Evolutionary conservation across 64 coral and sea anemone species (phyloP).

Genomic region (Cladopsammia gracilis): DNA sequence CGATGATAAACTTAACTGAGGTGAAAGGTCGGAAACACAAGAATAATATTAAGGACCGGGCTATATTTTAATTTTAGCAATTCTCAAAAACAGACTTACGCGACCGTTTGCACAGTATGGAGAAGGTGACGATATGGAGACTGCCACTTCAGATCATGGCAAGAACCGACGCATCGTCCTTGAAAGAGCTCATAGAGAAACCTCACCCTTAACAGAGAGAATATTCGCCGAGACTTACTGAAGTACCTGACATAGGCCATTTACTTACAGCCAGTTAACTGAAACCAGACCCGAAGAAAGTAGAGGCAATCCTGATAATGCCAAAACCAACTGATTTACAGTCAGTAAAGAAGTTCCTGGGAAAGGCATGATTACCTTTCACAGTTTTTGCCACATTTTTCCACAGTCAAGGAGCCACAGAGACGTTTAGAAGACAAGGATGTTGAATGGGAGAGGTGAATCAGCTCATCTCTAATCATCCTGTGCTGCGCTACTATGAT

Average conservation of each 20-base stretch:
- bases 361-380: not conserved
- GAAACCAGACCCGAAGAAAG: too few species aligned
- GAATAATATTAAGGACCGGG: too few species aligned
- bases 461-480: conserved; percentile 11
- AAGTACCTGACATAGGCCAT: conserved; percentile 45
- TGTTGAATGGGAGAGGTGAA: conserved; percentile 27
- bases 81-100: too few species aligned
- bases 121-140: not conserved
- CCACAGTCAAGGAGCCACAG: conserved; percentile 37
- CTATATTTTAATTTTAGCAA: too few species aligned
- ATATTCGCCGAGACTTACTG: conserved; percentile 10
- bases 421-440: conserved; percentile 34
- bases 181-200: too few species aligned
- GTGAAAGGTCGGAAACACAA: too few species aligned
- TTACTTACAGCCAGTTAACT: not conserved
- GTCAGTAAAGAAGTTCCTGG: too few species aligned
- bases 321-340: not conserved
- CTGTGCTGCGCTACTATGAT: conserved; percentile 52
- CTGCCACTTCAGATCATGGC: too few species aligned
- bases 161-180: too few species aligned
- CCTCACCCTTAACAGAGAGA: conserved; percentile 43
- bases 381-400: conserved; percentile 26
- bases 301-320: not conserved
- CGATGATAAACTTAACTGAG: too few species aligned
- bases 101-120: too few species aligned